Evolutionary conservation across 92 coral and sea anemone genomes (phyloP), one percentile per base, ranked within the genome.

Genomic region (Siderastrea radians): DNA sequence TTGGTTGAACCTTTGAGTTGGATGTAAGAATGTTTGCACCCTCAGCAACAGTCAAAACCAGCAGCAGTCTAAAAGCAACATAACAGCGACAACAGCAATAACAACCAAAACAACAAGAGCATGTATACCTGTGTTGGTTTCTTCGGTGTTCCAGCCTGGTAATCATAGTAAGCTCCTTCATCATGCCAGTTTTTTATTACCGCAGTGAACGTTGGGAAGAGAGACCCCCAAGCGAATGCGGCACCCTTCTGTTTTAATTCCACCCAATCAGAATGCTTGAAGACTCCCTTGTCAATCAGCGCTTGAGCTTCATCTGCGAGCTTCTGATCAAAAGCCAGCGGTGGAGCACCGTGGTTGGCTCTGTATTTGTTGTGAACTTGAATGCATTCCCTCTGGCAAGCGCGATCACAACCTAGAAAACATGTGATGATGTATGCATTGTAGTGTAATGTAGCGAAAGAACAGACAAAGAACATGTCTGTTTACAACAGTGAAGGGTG

Each of bases 201-300:
- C n/a, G 93, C 91, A 12, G 93, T 90, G 65, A 90, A 90, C 3
- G 93, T 65, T 57, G 93, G 93, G 80, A 90, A 90, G 48, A 90
- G 93, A 1, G 93, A 86, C 0, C 93, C 93, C 93, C 93, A 90
- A 26, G 93, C 93, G 46, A 90, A 90, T 19, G 87, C 89, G 1
- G 88, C 93, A 0, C 93, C 93, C 1, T 72, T 64, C 5, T 53
- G 49, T 90, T 77, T 80, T 45, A 72, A 14, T 52, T 87, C 72
- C 15, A 77, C 83, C 93, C 93, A 90, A 80, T 90, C 93, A 65
- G 93, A 90, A 67, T 90, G 91, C 47, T 86, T 86, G 84, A 90
- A 80, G 11, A 54, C 83, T 55, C 93, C 93, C 75, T 81, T 90
- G 87, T 90, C 91, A 68, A 90, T 90, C 88, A 90, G 43, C 47